A percentile compares a stretch with the other conserved stretches of the same genome.
These are phyloP conservation scores for Zapus hudsonius DNA, from an alignment of 2,113 vertebrate genomes.

Conservation along the genomic window DNA sequence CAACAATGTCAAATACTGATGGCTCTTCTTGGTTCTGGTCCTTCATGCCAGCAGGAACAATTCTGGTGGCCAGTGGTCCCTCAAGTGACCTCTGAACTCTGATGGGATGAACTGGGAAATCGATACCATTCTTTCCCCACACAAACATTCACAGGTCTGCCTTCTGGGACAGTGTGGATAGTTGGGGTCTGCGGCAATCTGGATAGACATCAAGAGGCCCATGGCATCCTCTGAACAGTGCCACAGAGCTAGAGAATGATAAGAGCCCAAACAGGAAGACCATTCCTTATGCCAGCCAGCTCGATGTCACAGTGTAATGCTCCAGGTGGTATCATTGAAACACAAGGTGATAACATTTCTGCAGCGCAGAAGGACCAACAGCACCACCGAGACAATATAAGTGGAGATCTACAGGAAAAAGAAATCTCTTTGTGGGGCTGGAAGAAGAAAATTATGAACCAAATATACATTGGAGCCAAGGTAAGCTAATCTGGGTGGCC, in stretches of 20 bases:
- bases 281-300: conserved; percentile 93
- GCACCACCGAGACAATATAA: too few species aligned
- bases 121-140: conserved; percentile 99
- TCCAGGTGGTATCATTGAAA: conserved; percentile 97
- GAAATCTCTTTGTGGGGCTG: too few species aligned
- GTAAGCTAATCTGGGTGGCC: too few species aligned
- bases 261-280: conserved; percentile 92
- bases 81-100: conserved; percentile 97
- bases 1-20: too few species aligned
- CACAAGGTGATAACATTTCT: conserved; percentile 99
- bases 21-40: conserved; percentile 97
- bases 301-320: conserved; percentile 97
- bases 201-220: conserved; percentile 97
- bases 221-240: conserved; percentile 97
- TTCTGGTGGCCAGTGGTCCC: conserved; percentile 89
- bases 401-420: too few species aligned
- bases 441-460: too few species aligned
- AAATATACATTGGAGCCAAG: too few species aligned
- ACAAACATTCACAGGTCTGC: conserved; percentile 93
- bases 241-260: conserved; percentile 95
- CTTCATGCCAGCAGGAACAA: conserved; percentile 93
- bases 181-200: conserved; percentile 93
- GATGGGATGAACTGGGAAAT: conserved; percentile 96
- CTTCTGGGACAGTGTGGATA: conserved; percentile 92
- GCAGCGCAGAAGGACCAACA: too few species aligned